phyloP scores from a whole-genome alignment of 1,140 invertebrate species.

The Physella acuta region DNA sequence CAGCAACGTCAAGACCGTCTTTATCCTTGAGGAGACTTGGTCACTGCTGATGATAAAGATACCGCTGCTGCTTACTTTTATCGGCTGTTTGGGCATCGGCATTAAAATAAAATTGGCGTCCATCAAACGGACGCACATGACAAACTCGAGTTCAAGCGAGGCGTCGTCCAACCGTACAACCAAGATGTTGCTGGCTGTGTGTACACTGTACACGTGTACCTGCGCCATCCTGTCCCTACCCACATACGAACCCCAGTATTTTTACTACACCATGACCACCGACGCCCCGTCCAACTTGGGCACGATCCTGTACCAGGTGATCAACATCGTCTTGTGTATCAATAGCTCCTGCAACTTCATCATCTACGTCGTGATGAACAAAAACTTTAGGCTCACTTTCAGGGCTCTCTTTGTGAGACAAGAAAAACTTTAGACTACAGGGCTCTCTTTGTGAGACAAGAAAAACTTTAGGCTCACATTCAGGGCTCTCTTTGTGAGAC shows the following conservation, averaged over 20 bases:
- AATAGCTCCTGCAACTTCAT: too few species aligned
- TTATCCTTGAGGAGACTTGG: background rate
- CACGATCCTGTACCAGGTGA: background rate
- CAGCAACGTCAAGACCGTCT: background rate
- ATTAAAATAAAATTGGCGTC: conserved; percentile 5
- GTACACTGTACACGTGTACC: background rate
- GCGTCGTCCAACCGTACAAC: too few species aligned
- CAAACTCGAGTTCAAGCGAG: too few species aligned
- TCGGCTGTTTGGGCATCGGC: conserved; percentile 1
- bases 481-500: too few species aligned
- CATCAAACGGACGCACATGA: background rate
- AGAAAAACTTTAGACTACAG: too few species aligned
- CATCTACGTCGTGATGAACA: conserved; percentile 15
- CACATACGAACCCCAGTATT: too few species aligned
- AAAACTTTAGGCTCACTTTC: too few species aligned
- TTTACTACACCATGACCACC: background rate
- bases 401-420: too few species aligned
- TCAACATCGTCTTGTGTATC: too few species aligned
- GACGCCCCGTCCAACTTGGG: background rate
- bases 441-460: too few species aligned
- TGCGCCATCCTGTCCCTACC: background rate
- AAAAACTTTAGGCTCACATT: too few species aligned
- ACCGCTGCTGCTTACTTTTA: background rate
- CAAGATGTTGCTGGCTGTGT: conserved; percentile 8
- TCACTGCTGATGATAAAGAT: background rate